These are phyloP conservation scores for Cremastobaeus sp. DNA, from an alignment of 2,888 invertebrate genomes.

Conservation along the genomic window DNA sequence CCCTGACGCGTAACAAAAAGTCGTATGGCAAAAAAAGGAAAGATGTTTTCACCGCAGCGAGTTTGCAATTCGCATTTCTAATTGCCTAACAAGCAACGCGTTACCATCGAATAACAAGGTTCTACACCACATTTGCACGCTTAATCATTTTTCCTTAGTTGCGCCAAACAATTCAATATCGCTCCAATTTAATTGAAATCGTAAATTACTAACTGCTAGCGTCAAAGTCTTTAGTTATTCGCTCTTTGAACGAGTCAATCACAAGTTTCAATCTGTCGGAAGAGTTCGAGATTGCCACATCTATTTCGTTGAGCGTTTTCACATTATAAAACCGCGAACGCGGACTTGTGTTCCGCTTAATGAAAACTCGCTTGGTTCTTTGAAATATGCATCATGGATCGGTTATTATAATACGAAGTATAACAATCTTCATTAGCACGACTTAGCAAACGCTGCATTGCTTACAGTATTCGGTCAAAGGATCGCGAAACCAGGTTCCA, in stretches of 20 bases:
- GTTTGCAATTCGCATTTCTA: neutral
- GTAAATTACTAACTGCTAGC: conserved; percentile 34
- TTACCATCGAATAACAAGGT: neutral
- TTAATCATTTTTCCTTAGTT: conserved; percentile 17
- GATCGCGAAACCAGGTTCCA: conserved; percentile 12
- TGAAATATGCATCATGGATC: too few relatives aligned
- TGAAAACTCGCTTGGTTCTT: too few relatives aligned
- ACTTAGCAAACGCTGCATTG: too few relatives aligned
- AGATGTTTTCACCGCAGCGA: too few relatives aligned
- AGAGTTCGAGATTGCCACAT: conserved; percentile 6
- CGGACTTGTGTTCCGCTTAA: conserved; percentile 10
- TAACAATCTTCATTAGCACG: too few relatives aligned
- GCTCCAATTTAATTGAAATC: conserved; percentile 39
- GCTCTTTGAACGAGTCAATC: conserved; percentile 33
- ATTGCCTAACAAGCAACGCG: conserved; percentile 8
- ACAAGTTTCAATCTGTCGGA: conserved; percentile 30
- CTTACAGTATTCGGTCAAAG: conserved; percentile 25
- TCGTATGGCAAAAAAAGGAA: too few relatives aligned
- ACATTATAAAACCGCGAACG: conserved; percentile 8
- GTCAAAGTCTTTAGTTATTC: conserved; percentile 27
- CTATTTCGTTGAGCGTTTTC: conserved; percentile 24
- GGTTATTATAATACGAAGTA: too few relatives aligned
- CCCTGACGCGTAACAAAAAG: too few relatives aligned
- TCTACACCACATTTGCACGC: conserved; percentile 16
- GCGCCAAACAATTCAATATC: conserved; percentile 16